Conservation (phyloP, 64 coral and sea anemone species). For the Porites australiensis region DNA sequence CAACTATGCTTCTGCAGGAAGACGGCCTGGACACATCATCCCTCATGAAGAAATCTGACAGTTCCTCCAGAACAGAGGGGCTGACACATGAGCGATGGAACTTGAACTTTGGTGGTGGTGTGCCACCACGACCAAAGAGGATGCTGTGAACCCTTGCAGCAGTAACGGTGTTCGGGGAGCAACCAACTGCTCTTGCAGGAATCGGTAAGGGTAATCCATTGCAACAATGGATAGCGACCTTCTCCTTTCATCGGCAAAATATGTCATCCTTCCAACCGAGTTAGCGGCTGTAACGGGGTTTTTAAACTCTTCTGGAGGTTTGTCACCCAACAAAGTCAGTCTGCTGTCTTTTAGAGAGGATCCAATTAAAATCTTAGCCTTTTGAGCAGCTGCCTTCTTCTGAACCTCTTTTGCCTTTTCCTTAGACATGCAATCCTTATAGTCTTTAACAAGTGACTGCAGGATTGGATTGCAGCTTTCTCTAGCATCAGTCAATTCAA, state of each 20-base stretch:
- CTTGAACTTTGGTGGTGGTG: slow-evolving; percentile 13
- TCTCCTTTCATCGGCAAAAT: slow-evolving; percentile 1
- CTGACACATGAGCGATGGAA: slow-evolving; percentile 5
- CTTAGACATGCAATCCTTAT: slow-evolving; percentile 11
- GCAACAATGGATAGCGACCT: slow-evolving; percentile 31
- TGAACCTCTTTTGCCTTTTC: not conserved
- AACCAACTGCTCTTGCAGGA: not conserved
- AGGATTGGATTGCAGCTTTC: not conserved
- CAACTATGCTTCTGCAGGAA: not conserved
- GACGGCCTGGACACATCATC: slow-evolving; percentile 18
- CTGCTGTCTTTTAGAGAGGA: not conserved
- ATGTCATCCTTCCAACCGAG: not conserved
- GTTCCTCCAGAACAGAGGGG: not conserved
- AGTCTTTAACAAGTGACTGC: slow-evolving; percentile 30
- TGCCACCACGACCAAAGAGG: slow-evolving; percentile 45
- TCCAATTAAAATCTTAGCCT: slow-evolving; percentile 21
- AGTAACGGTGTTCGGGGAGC: slow-evolving; percentile 39
- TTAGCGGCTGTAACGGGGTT: not conserved
- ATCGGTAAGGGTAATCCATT: slow-evolving; percentile 2
- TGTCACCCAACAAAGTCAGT: not conserved
- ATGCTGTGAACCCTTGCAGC: slow-evolving; percentile 30
- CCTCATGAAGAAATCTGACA: not conserved
- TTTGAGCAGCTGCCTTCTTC: not conserved
- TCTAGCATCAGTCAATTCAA: not conserved
- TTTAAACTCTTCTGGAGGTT: not conserved